These are phyloP conservation scores for Apogon hyalosoma DNA, from an alignment of 2,797 vertebrate genomes.

Conservation along the genomic window DNA sequence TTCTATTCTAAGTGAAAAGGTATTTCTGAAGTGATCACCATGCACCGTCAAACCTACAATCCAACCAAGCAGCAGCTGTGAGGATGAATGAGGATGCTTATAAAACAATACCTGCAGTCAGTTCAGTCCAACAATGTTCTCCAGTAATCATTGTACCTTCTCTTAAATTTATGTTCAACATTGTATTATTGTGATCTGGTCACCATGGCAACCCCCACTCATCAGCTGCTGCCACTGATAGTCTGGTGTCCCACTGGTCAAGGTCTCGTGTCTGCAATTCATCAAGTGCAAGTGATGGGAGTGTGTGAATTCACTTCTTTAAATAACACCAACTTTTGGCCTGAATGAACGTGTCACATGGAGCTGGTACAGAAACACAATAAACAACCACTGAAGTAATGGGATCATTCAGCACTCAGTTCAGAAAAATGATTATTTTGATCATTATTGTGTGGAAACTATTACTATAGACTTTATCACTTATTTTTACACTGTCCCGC, in stretches of 20 bases:
- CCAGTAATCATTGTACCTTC: neutral
- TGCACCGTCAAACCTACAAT: too few relatives aligned
- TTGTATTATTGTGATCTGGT: conserved; percentile 51
- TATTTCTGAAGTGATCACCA: too few relatives aligned
- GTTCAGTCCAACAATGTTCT: neutral
- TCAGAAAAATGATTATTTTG: too few relatives aligned
- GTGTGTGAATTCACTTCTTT: conserved; percentile 49
- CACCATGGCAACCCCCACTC: conserved; percentile 40
- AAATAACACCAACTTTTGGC: conserved; percentile 67
- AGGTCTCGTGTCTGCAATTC: conserved; percentile 40
- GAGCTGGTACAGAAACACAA: neutral
- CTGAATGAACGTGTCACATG: conserved; percentile 23
- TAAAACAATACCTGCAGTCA: neutral
- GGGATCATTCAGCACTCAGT: too few relatives aligned
- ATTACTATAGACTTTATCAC: too few relatives aligned
- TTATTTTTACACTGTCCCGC: too few relatives aligned
- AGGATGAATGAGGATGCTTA: neutral
- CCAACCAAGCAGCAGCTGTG: too few relatives aligned
- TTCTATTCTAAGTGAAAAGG: too few relatives aligned
- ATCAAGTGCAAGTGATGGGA: conserved; percentile 56
- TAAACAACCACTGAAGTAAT: neutral
- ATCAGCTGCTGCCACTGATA: conserved; percentile 45
- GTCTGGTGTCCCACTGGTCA: conserved; percentile 19
- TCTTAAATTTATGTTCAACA: neutral
- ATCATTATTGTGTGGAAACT: too few relatives aligned